phyloP scores from a whole-genome alignment of 2,888 invertebrate species.

The Eilema caniola region DNA sequence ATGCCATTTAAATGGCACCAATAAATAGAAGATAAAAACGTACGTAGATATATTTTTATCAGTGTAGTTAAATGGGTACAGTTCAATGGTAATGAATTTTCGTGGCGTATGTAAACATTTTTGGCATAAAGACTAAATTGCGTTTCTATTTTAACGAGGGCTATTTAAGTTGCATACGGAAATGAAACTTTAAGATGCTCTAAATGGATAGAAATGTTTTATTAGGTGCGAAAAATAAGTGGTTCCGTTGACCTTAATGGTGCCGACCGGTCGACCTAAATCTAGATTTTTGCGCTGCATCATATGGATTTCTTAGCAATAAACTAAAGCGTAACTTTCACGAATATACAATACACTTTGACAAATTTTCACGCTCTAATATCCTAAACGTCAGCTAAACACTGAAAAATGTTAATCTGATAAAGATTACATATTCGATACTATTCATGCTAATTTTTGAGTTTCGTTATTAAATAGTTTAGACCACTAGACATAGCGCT shows the following conservation, averaged over 20 bases:
- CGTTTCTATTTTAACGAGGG: background rate
- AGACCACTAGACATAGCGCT: background rate
- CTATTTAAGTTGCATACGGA: background rate
- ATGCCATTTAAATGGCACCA: too few relatives aligned
- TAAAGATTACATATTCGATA: constrained; percentile 4
- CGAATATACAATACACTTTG: background rate
- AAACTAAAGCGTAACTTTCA: background rate
- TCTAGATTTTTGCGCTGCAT: background rate
- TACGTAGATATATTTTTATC: too few relatives aligned
- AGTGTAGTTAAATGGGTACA: too few relatives aligned
- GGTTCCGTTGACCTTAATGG: background rate
- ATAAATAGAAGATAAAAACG: too few relatives aligned
- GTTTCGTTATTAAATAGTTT: background rate
- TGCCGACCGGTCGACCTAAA: background rate
- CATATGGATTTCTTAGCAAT: background rate
- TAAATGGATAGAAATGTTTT: background rate
- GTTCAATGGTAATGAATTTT: too few relatives aligned
- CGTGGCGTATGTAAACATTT: too few relatives aligned
- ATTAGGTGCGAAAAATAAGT: background rate
- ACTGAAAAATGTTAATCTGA: background rate
- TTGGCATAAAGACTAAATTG: background rate
- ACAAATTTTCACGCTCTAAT: background rate
- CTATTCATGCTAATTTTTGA: background rate
- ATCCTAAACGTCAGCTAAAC: background rate
- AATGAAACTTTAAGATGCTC: background rate